Evolutionary conservation across 2,888 invertebrate species (phyloP).

Genomic region (Aporophyla nigra): DNA sequence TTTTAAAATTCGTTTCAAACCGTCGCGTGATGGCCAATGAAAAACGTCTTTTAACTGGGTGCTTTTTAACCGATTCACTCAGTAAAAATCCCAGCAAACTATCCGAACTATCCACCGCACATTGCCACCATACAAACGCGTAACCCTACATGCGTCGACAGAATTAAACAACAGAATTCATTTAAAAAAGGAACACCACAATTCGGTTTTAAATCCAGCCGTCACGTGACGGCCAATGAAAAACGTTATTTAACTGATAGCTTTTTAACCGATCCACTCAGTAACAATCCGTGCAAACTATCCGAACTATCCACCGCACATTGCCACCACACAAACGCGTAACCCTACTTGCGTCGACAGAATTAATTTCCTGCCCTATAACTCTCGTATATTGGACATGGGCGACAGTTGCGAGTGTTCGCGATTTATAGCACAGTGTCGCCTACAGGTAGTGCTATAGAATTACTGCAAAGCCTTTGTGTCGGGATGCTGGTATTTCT

Average conservation of each 20-base stretch:
- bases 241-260: too few species aligned
- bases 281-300: constrained; percentile 41
- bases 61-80: neutral
- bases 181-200: constrained; percentile 63
- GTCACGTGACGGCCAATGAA: too few species aligned
- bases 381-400: constrained; percentile 89
- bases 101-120: constrained; percentile 58
- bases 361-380: constrained; percentile 90
- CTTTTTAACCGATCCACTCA: too few species aligned
- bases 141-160: constrained; percentile 89
- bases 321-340: constrained; percentile 74
- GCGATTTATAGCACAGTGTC: constrained; percentile 87
- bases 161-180: too few species aligned
- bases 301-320: constrained; percentile 58
- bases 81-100: constrained; percentile 39
- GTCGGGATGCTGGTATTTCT: constrained; percentile 33
- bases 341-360: constrained; percentile 89
- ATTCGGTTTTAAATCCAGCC: too few species aligned
- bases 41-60: neutral
- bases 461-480: constrained; percentile 59
- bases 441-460: constrained; percentile 80
- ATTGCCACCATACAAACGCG: constrained; percentile 73
- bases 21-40: neutral
- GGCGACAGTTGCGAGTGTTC: constrained; percentile 86
- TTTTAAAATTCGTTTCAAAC: neutral